Conservation (phyloP, 2,113 vertebrate genomes). For the Porphyrio hochstetteri region DNA sequence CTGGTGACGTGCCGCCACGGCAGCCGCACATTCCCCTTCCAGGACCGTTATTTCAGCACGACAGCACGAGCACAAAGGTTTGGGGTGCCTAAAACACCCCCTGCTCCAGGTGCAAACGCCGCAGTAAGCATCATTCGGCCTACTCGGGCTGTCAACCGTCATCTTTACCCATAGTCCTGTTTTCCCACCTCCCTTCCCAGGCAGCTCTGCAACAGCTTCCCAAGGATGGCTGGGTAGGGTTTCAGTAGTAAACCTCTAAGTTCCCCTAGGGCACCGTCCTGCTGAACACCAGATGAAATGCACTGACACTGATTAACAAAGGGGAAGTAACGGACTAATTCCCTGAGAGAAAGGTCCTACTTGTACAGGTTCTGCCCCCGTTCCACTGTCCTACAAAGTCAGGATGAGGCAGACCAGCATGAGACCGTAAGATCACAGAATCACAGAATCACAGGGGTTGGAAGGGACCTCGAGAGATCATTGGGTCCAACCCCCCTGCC, state of each 20-base stretch:
- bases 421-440: no score
- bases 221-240: background rate
- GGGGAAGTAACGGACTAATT: background rate
- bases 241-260: background rate
- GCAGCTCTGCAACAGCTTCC: background rate
- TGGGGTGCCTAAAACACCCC: background rate
- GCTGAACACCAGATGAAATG: background rate
- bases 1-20: slow-evolving; percentile 10
- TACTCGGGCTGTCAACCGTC: background rate
- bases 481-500: no score
- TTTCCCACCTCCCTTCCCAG: background rate
- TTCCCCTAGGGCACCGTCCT: background rate
- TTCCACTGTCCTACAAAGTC: background rate
- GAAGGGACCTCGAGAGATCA: no score
- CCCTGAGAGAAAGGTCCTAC: background rate
- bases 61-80: background rate
- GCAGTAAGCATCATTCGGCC: background rate
- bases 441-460: no score
- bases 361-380: no score
- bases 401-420: background rate
- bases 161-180: background rate
- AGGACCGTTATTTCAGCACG: background rate
- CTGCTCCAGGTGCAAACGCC: background rate
- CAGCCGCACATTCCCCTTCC: background rate
- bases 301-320: background rate